Percentiles rank a stretch among this genome's conserved stretches.
Evolutionary conservation across 2,113 vertebrate genomes (phyloP).

Genomic region (Mormoops blainvillei): DNA sequence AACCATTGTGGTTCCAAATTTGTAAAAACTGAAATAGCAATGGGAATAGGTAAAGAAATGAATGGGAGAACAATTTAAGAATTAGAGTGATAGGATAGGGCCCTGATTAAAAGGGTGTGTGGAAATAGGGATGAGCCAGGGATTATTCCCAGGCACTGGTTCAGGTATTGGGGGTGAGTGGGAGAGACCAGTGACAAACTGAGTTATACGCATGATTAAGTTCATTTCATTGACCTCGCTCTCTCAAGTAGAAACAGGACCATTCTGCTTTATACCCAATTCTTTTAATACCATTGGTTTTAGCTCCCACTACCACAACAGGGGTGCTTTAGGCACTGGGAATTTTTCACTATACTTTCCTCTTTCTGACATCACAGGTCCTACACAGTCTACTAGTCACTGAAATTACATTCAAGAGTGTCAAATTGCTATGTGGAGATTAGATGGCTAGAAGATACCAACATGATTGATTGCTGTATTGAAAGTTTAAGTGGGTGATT

Average conservation of each 20-base stretch:
- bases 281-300: neutral
- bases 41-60: neutral
- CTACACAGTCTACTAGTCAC: neutral
- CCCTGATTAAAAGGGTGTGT: neutral
- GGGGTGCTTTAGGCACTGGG: neutral
- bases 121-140: neutral
- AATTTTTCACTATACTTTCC: neutral
- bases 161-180: neutral
- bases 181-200: neutral
- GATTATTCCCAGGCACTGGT: neutral
- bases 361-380: neutral
- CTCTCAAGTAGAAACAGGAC: neutral
- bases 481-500: neutral
- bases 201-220: neutral
- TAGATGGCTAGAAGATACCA: neutral
- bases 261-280: neutral
- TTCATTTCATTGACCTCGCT: neutral
- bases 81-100: neutral
- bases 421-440: neutral
- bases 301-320: neutral
- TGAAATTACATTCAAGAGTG: neutral
- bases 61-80: neutral
- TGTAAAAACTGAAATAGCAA: neutral
- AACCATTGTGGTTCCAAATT: neutral
- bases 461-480: neutral